phyloP scores from a whole-genome alignment of 1,140 invertebrate species.

The Amyelois transitella region DNA sequence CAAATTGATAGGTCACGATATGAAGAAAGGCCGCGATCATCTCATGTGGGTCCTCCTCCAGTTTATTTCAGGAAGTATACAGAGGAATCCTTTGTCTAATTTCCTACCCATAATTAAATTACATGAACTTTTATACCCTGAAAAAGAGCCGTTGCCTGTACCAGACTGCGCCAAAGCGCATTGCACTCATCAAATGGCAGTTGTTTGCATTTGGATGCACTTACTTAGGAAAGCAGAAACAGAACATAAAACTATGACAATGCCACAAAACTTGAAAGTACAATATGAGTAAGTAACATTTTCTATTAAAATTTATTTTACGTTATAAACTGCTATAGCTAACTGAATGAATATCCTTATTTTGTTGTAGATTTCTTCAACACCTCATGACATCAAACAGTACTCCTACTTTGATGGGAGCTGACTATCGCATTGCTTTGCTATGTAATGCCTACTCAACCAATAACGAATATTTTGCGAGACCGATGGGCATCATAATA shows the following conservation, averaged over 20 bases:
- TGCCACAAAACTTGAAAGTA: constrained; percentile 87
- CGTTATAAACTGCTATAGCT: neutral
- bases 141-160: constrained; percentile 90
- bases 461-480: constrained; percentile 87
- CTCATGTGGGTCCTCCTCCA: constrained; percentile 98
- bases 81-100: constrained; percentile 92
- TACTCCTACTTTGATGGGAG: constrained; percentile 79
- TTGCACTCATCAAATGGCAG: constrained; percentile 93
- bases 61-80: constrained; percentile 97
- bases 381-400: constrained; percentile 85
- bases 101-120: constrained; percentile 94
- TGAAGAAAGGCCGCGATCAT: constrained; percentile 93
- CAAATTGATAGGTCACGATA: constrained; percentile 86
- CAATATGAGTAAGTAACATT: constrained; percentile 84
- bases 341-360: neutral
- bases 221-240: constrained; percentile 93
- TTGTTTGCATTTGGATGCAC: constrained; percentile 97
- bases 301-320: neutral
- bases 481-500: constrained; percentile 91
- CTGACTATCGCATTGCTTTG: constrained; percentile 92
- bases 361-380: constrained; percentile 80
- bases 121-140: constrained; percentile 94
- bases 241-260: constrained; percentile 85
- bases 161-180: constrained; percentile 91
- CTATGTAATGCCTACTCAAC: constrained; percentile 96